Base-by-base conservation (phyloP, 2,113 vertebrate species). In the Corythornis cristatus region DNA sequence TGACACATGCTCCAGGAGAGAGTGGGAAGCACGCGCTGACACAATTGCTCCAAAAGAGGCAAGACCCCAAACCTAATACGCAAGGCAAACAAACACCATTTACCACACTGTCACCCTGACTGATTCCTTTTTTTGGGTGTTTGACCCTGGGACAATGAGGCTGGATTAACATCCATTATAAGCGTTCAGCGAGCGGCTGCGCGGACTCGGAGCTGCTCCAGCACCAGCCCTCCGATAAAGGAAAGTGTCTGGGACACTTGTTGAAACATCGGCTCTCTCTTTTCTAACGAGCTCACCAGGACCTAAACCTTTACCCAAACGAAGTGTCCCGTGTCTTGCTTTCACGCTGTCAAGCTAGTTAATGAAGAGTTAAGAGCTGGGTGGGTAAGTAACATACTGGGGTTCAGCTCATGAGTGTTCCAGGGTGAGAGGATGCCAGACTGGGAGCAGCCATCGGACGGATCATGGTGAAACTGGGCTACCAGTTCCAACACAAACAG, bases 51-150 rank as follows among this genome's bases (percentile, higher is more conserved):
- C 20, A 56, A 11, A n/a, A 43, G 33, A 75, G 73, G 80, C 53
- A 88, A 79, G 88, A 4, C n/a, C 60, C 81, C 78, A 85, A 85
- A 43, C n/a, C 80, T 70, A 85, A 74, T 6, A 58, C 6, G 0
- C 48, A 56, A 80, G 72, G 87, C 87, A 95, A 92, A 83, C 74
- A 95, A 83, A 88, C 60, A 67, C 12, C 11, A 88, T 91, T 85
- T 60, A 93, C 72, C 75, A 72, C 29, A 8, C 58, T 33, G 66
- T 53, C 71, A 20, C 74, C 83, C 77, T 50, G 77, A 72, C 37
- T 11, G 62, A 73, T 46, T 72, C 23, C 16, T 54, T 78, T 67
- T 83, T n/a, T 17, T 43, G 48, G 15, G 31, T 26, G 62, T 79
- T 70, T 89, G 89, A 92, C 81, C 81, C 68, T 2, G 37, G 60